These are phyloP conservation scores for Scotopteryx bipunctaria DNA, from an alignment of 2,888 invertebrate species.

Conservation along the genomic window DNA sequence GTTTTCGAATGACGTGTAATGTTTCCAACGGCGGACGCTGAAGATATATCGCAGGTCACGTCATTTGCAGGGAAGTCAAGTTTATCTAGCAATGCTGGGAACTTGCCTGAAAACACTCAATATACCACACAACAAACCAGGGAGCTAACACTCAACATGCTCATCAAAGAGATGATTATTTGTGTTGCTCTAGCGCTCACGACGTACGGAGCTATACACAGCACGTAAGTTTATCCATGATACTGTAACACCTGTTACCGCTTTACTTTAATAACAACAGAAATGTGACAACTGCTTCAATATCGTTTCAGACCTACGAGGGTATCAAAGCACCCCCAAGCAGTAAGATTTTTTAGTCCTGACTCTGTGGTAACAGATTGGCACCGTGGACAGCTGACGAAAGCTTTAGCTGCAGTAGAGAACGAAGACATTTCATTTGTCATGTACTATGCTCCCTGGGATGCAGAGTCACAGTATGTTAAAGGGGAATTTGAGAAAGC, in stretches of 20 bases:
- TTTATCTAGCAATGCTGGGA: slow-evolving; percentile 71
- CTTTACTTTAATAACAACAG: neutral
- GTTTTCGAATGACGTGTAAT: slow-evolving; percentile 82
- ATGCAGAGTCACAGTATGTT: slow-evolving; percentile 91
- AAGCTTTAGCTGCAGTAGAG: slow-evolving; percentile 84
- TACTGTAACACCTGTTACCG: neutral
- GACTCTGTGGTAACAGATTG: slow-evolving; percentile 89
- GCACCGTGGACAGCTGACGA: slow-evolving; percentile 88
- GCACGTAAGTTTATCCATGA: slow-evolving; percentile 83
- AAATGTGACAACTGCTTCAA: neutral
- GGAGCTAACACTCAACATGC: slow-evolving; percentile 78
- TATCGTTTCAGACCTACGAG: slow-evolving; percentile 59
- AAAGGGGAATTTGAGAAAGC: slow-evolving; percentile 89
- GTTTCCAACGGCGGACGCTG: slow-evolving; percentile 79
- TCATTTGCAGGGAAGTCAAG: slow-evolving; percentile 62
- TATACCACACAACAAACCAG: slow-evolving; percentile 61
- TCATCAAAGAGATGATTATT: slow-evolving; percentile 86
- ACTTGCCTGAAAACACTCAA: slow-evolving; percentile 61
- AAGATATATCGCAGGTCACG: slow-evolving; percentile 76
- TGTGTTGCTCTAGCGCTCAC: slow-evolving; percentile 86
- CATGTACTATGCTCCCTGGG: slow-evolving; percentile 98
- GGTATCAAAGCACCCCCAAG: slow-evolving; percentile 71
- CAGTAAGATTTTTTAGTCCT: slow-evolving; percentile 88
- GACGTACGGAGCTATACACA: slow-evolving; percentile 87
- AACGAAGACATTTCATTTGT: slow-evolving; percentile 91